Percentiles rank a stretch among this genome's conserved stretches.
phyloP scores from a whole-genome alignment of 2,888 invertebrate species.

The Ophion obscuratus region DNA sequence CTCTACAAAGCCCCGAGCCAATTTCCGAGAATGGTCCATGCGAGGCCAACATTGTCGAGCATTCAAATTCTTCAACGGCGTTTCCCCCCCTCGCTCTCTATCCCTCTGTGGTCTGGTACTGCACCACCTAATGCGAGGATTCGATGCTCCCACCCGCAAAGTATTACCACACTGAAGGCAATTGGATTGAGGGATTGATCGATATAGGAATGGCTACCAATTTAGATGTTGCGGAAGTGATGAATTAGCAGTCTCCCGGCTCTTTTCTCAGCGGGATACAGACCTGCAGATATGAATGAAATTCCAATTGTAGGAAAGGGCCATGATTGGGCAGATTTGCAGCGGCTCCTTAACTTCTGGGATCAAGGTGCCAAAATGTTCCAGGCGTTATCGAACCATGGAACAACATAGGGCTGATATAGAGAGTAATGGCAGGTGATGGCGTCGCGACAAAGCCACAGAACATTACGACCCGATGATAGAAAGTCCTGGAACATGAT shows the following conservation, averaged over 20 bases:
- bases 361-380: background rate
- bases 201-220: constrained; percentile 25
- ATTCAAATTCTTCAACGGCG: constrained; percentile 33
- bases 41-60: constrained; percentile 11
- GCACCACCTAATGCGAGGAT: too few relatives aligned
- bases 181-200: constrained; percentile 37
- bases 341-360: background rate
- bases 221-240: constrained; percentile 9
- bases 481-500: too few relatives aligned
- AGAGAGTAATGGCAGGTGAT: too few relatives aligned
- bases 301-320: background rate
- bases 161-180: constrained; percentile 2
- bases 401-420: too few relatives aligned
- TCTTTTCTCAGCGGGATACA: background rate
- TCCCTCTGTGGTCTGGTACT: background rate
- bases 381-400: too few relatives aligned
- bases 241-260: constrained; percentile 2
- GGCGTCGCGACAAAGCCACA: too few relatives aligned
- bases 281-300: background rate
- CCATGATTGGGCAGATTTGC: background rate
- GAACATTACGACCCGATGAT: too few relatives aligned
- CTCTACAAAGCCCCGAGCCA: constrained; percentile 7
- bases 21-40: constrained; percentile 27
- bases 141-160: constrained; percentile 3
- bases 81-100: background rate